Evolutionary conservation across 2,113 vertebrate genomes (phyloP).

Genomic region (Prunella fulvescens): DNA sequence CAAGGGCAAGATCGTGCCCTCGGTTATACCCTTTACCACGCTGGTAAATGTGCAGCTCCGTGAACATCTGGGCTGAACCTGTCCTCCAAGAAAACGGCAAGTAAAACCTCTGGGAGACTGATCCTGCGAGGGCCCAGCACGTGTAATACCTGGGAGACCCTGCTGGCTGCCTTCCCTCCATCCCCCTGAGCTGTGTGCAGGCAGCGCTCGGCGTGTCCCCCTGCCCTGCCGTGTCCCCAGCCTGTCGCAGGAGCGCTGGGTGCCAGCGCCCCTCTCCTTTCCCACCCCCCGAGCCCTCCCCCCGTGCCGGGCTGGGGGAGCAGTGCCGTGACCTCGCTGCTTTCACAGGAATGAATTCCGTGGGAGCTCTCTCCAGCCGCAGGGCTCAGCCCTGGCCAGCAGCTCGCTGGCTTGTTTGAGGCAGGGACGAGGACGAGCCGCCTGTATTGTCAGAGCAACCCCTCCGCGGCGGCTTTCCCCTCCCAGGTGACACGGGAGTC

Average conservation of each 20-base stretch:
- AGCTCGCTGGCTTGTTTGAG: not conserved
- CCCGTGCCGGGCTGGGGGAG: not conserved
- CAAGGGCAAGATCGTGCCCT: too few species aligned
- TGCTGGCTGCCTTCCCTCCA: rapidly evolving
- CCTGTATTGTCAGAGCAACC: not conserved
- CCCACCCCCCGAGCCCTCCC: not conserved
- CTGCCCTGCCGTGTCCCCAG: not conserved
- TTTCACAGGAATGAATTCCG: not conserved
- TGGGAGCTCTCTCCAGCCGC: not conserved
- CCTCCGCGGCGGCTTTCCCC: rapidly evolving
- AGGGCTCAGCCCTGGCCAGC: not conserved
- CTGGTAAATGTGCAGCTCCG: not conserved
- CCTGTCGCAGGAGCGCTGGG: rapidly evolving
- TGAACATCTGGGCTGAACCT: not conserved
- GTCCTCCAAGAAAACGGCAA: not conserved
- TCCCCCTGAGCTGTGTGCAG: rapidly evolving
- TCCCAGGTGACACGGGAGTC: not conserved
- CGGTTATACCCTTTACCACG: not conserved
- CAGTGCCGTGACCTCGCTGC: rapidly evolving
- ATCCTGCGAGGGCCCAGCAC: rapidly evolving
- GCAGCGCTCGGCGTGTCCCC: too few species aligned
- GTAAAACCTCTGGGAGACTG: not conserved
- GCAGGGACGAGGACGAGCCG: not conserved
- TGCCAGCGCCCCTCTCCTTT: not conserved
- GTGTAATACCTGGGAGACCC: not conserved